These are phyloP conservation scores for Montipora capitata DNA, from an alignment of 92 coral and sea anemone genomes.

Conservation along the genomic window DNA sequence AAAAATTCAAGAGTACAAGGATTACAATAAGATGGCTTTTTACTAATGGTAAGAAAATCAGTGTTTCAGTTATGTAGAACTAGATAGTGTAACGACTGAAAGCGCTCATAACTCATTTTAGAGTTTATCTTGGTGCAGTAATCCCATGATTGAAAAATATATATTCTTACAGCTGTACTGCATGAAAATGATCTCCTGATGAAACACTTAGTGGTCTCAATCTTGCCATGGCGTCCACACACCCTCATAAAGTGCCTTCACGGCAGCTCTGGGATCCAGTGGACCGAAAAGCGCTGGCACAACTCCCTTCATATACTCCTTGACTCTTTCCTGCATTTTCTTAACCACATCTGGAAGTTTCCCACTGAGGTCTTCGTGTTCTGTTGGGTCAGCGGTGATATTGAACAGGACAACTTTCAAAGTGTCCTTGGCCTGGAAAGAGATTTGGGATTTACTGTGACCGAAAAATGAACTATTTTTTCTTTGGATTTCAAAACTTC, in stretches of 20 bases:
- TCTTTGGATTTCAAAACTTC: too few species aligned
- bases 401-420: conserved; percentile 75
- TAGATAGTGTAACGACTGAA: too few species aligned
- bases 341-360: conserved; percentile 77
- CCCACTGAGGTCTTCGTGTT: conserved; percentile 71
- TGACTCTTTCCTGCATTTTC: conserved; percentile 67
- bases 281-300: conserved; percentile 73
- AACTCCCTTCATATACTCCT: conserved; percentile 65
- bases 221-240: conserved; percentile 84
- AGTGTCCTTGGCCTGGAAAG: conserved; percentile 4
- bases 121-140: too few species aligned
- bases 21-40: too few species aligned
- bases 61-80: too few species aligned
- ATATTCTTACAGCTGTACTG: too few species aligned
- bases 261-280: conserved; percentile 75
- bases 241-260: conserved; percentile 78
- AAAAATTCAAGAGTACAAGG: too few species aligned
- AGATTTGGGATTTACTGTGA: background rate
- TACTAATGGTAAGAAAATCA: too few species aligned
- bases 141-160: too few species aligned
- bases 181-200: too few species aligned
- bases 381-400: conserved; percentile 87
- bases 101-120: too few species aligned
- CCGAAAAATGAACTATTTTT: background rate
- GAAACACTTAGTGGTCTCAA: too few species aligned